Evolutionary conservation across 2,113 vertebrate species (phyloP).

Genomic region (Diphyllodes magnificus): DNA sequence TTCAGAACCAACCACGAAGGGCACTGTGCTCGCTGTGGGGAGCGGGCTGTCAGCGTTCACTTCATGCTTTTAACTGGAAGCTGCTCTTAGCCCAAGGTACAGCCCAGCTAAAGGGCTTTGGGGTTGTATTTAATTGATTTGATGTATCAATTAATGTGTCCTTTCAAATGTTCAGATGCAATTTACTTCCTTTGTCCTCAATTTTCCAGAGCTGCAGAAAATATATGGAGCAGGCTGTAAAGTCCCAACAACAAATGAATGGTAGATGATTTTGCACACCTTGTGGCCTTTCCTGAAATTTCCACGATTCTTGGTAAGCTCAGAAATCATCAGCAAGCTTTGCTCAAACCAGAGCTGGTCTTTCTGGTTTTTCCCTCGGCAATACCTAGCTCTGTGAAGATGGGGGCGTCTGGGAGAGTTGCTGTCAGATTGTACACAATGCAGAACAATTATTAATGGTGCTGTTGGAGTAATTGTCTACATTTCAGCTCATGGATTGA

Average conservation of each 20-base stretch:
- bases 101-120: not conserved
- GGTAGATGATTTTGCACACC: not conserved
- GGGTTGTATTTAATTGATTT: not conserved
- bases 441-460: not conserved
- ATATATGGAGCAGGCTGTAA: not conserved
- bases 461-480: not conserved
- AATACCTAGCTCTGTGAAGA: not conserved
- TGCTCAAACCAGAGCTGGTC: not conserved
- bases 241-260: not conserved
- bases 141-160: not conserved
- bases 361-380: not conserved
- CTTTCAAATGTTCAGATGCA: not conserved
- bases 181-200: not conserved
- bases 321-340: not conserved
- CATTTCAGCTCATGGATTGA: not conserved
- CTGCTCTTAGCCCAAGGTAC: not conserved
- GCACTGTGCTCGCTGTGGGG: rapidly evolving
- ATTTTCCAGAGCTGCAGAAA: not conserved
- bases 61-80: not conserved
- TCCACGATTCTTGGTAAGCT: not conserved
- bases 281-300: not conserved
- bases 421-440: not conserved
- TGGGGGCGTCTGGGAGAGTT: not conserved
- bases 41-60: rapidly evolving
- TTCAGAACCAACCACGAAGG: rapidly evolving